Evolutionary conservation across 53 echinoderm and acorn worm species (phyloP), one percentile per base, ranked within the genome.

Genomic region (Echinometra lucunter): DNA sequence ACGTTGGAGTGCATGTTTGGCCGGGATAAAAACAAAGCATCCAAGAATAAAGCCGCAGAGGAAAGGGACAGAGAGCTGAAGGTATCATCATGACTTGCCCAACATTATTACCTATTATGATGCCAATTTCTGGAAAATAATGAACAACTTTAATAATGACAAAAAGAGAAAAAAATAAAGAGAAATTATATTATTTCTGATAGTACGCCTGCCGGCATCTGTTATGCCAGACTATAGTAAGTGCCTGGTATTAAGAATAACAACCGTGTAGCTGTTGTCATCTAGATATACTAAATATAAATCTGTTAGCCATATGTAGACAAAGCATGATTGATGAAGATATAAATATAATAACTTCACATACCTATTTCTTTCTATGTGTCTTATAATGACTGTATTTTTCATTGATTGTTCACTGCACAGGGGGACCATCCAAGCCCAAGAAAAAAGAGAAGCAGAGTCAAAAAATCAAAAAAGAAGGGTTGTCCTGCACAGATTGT

Each of bases 401-500:
- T 69, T 25, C 18, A 69, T 10, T 7, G 13, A 69, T 69, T 10
- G 7, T 75, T 27, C 34, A 10, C 37, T 78, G 7, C 37, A 78
- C 37, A 78, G 78, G 78, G 78, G 37, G 78, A 37, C 37, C 37
- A 78, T 40, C 78, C 78, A 30, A 35, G 32, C 35, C 78, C 78
- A 37, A 78, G 10, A 1, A 78, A 78, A 40, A 78, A 40, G 19
- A 35, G 78, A 78, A 78, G 19, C 12, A 11, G 78, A 35, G 11
- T 78, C 37, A 35, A 78, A 40, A 35, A 78, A n/a, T 78, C 78
- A 13, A 78, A 78, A 37, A 78, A 78, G 40, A 78, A 78, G 40
- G 78, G 78, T 37, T 78, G 78, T 78, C 78, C 78, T 0, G 78
- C 78, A 35, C 34, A 78, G 13, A 35, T 78, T 13, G 2, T 78